phyloP scores from a whole-genome alignment of 2,888 invertebrate species.

The Phaedon cochleariae region DNA sequence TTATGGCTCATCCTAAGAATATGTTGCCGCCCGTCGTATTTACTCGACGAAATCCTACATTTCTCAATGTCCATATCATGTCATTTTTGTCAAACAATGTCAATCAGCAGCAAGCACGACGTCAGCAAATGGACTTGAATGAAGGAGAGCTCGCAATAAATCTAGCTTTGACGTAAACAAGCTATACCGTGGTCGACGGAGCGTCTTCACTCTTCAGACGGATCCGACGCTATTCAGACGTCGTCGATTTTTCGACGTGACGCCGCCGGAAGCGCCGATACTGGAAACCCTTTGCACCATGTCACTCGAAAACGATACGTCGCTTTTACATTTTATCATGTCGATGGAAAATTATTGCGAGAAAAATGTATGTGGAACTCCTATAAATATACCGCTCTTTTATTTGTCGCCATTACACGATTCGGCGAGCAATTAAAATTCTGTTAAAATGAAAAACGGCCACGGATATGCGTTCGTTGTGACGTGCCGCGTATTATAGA shows the following conservation, averaged over 20 bases:
- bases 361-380: too few relatives aligned
- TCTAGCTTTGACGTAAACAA: slow-evolving; percentile 47
- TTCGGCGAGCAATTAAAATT: slow-evolving; percentile 48
- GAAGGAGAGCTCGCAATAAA: background rate
- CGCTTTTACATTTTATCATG: too few relatives aligned
- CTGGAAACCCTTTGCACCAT: background rate
- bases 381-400: slow-evolving; percentile 43
- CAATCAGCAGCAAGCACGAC: too few relatives aligned
- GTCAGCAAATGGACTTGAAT: background rate
- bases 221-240: slow-evolving; percentile 51
- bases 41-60: too few relatives aligned
- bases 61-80: too few relatives aligned
- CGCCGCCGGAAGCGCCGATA: background rate
- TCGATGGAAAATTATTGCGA: too few relatives aligned
- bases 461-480: slow-evolving; percentile 28
- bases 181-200: slow-evolving; percentile 48
- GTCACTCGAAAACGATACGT: too few relatives aligned
- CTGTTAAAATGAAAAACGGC: slow-evolving; percentile 50
- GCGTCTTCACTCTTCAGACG: slow-evolving; percentile 50
- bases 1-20: too few relatives aligned
- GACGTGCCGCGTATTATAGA: background rate
- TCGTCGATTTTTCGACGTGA: slow-evolving; percentile 4
- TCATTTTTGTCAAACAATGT: too few relatives aligned
- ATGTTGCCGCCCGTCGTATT: too few relatives aligned
- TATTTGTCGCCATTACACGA: slow-evolving; percentile 46